Percentiles rank a stretch among this genome's conserved stretches.
Evolutionary conservation across 1,140 invertebrate genomes (phyloP).

Genomic region (Harpegnathos saltator): DNA sequence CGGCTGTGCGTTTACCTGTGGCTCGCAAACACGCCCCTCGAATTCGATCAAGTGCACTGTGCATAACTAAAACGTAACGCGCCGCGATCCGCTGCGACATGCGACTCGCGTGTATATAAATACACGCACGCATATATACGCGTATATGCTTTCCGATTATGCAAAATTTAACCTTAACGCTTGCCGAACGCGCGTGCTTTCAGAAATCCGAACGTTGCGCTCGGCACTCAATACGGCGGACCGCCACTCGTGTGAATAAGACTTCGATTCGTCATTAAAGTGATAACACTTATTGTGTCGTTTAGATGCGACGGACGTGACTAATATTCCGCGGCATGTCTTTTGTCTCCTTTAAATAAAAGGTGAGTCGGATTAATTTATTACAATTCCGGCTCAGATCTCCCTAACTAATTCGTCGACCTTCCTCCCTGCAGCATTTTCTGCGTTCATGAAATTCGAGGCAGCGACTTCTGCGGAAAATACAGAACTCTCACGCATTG

Average conservation of each 20-base stretch:
- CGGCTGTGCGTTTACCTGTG: conserved; percentile 11
- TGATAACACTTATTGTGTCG: neutral
- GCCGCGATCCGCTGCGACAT: neutral
- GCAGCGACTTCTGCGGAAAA: neutral
- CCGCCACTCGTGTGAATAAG: conserved; percentile 7
- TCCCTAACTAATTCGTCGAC: too few relatives aligned
- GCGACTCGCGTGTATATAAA: neutral
- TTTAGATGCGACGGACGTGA: too few relatives aligned
- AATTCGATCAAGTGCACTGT: conserved; percentile 4
- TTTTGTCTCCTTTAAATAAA: too few relatives aligned
- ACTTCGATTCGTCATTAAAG: neutral
- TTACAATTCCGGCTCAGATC: too few relatives aligned
- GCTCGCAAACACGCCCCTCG: conserved; percentile 15
- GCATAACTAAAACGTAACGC: conserved; percentile 22
- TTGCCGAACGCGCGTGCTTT: conserved; percentile 6
- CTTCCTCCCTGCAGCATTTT: neutral
- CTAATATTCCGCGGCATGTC: too few relatives aligned
- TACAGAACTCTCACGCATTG: neutral
- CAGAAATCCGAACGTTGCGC: conserved; percentile 11
- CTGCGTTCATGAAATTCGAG: neutral
- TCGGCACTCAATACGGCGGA: neutral
- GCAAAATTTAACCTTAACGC: conserved; percentile 34
- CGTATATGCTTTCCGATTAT: conserved; percentile 12
- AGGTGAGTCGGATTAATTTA: too few relatives aligned
- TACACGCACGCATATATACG: neutral